Percentiles rank a stretch among this genome's conserved stretches.
phyloP scores from a whole-genome alignment of 2,113 vertebrate species.

The Gulo gulo region DNA sequence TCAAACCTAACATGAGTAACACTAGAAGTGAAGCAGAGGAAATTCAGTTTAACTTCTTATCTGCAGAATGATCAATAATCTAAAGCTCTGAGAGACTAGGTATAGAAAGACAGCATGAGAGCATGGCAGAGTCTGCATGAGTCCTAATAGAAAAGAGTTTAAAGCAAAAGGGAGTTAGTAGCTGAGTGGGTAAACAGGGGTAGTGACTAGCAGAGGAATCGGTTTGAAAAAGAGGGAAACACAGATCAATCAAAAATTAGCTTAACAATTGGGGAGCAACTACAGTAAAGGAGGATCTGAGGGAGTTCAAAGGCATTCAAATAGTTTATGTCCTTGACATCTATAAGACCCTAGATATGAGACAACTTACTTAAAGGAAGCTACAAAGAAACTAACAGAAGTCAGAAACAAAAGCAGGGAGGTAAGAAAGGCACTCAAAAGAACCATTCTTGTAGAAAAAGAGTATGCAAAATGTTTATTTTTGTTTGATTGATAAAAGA shows the following conservation, averaged over 20 bases:
- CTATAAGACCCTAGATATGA: background rate
- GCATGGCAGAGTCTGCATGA: background rate
- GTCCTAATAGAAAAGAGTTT: conserved; percentile 56
- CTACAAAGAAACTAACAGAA: background rate
- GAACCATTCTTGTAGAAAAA: background rate
- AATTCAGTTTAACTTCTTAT: conserved; percentile 43
- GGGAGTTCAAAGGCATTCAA: conserved; percentile 26
- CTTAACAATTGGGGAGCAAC: conserved; percentile 26
- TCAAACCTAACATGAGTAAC: background rate
- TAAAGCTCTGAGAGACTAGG: background rate
- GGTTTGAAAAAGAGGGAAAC: background rate
- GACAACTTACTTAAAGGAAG: background rate
- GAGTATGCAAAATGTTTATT: background rate
- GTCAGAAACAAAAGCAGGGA: background rate
- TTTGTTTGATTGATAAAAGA: background rate
- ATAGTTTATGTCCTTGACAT: background rate
- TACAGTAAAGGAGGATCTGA: background rate
- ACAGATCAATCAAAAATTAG: conserved; percentile 60
- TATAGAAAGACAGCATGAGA: conserved; percentile 39
- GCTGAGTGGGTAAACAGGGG: conserved; percentile 53
- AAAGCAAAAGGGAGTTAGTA: conserved; percentile 33
- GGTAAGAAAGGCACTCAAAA: background rate
- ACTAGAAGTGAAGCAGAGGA: background rate
- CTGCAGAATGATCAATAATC: conserved; percentile 42
- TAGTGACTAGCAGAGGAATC: background rate